Base-by-base conservation (phyloP, 2,797 vertebrate species). In the Alauda arvensis region DNA sequence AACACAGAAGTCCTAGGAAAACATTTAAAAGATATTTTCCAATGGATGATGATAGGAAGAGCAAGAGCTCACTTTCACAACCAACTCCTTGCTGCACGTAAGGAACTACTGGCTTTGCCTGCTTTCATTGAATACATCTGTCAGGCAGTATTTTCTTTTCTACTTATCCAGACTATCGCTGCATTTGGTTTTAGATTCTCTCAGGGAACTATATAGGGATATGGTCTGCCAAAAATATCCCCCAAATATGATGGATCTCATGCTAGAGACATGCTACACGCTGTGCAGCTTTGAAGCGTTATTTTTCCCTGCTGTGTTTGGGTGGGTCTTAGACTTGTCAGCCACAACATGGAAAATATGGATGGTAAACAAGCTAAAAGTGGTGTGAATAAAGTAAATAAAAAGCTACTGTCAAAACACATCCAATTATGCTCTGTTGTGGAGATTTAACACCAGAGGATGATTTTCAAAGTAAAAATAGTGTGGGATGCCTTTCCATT, bases 351-450 rank as follows among this genome's bases (percentile, higher is more conserved):
- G 83, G 77, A 89, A 94, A 94, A 91, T 85, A 84, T 1, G 61
- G 88, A 93, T 86, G 61, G 76, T 86, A 94, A 94, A 91, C 79
- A 93, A 93, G 78, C 87, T 88, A 84, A 83, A 84, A 90, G 69
- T 42, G 57, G 76, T 84, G 62, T 76, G 85, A 94, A 94, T 87
- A 68, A 78, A 91, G 87, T 79, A 93, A 95, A 95, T 87, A 93
- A 92, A 94, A 92, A 92, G 61, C 83, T 91, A 76, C 84, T 94
- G 89, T 93, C 42, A 75, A 78, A 93, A 89, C 65, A 89, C 39
- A 78, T 86, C 59, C 85, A 90, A 67, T 62, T 84, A 76, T 29
- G 57, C 74, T 90, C 67, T 94, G 85, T 61, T 85, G 90, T 62
- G 48, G 77, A 88, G 76, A 89, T 76, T 92, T 87, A 93, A 80